phyloP scores from a whole-genome alignment of 2,888 invertebrate species.

The Ochlodes sylvanus region DNA sequence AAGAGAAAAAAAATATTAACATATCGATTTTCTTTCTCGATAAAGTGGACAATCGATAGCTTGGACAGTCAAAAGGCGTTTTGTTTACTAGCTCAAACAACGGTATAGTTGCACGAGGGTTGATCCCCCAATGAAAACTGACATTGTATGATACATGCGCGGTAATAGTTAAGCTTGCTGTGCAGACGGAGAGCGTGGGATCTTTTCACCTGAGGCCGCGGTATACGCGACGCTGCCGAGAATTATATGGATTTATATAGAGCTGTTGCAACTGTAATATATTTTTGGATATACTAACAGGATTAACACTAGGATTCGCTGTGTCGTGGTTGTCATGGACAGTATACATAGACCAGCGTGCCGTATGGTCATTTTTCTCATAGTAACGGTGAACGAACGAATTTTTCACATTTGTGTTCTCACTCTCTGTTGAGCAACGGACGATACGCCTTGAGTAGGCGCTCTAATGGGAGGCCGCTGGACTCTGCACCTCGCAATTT shows the following conservation, averaged over 20 bases:
- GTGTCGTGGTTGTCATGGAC: too few species aligned
- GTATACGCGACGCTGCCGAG: conserved; percentile 53
- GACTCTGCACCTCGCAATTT: too few species aligned
- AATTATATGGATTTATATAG: conserved; percentile 51
- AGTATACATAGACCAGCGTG: too few species aligned
- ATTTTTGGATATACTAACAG: background rate
- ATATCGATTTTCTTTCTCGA: too few species aligned
- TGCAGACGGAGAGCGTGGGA: conserved; percentile 77
- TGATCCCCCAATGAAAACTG: conserved; percentile 19
- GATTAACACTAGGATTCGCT: too few species aligned
- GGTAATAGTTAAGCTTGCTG: conserved; percentile 43
- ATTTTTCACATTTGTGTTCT: too few species aligned
- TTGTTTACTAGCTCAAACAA: background rate
- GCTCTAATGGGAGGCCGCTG: too few species aligned
- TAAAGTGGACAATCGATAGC: background rate
- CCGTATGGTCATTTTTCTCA: too few species aligned
- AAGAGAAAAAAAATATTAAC: too few species aligned
- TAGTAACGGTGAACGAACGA: too few species aligned
- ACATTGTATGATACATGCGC: conserved; percentile 20
- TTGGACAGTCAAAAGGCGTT: background rate
- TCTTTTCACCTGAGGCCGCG: conserved; percentile 79
- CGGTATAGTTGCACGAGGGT: background rate
- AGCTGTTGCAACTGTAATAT: conserved; percentile 45
- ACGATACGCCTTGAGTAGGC: too few species aligned
- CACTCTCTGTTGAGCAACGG: too few species aligned